A percentile compares a stretch with the other conserved stretches of the same genome.
Conservation (phyloP, 2,113 vertebrate species). For the Pimephales promelas region DNA sequence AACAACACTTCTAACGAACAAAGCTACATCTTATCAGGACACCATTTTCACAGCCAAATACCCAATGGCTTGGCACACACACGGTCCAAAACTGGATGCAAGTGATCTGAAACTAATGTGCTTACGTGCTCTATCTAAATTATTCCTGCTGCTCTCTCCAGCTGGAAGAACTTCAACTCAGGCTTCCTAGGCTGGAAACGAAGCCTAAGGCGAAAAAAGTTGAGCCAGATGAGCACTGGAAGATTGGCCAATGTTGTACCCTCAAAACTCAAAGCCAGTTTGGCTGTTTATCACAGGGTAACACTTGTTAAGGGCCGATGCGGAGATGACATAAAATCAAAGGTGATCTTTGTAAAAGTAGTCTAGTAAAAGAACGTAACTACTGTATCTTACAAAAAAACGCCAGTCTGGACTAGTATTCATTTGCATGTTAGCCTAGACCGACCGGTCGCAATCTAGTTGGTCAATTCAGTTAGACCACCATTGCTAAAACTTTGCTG, state of each 20-base stretch:
- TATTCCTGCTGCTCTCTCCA: conserved; percentile 53
- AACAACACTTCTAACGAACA: conserved; percentile 3
- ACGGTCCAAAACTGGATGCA: conserved; percentile 52
- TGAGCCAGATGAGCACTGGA: conserved; percentile 6
- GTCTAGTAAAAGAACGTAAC: not conserved
- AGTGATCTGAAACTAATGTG: conserved; percentile 73
- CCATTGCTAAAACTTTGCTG: not conserved
- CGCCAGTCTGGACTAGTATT: not conserved
- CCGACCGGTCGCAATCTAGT: not conserved
- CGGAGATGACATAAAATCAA: not conserved
- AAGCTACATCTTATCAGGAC: not conserved
- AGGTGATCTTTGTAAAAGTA: not conserved
- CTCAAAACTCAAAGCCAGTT: not conserved
- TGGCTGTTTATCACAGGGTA: conserved; percentile 9
- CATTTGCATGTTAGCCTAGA: not conserved
- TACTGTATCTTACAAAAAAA: not conserved
- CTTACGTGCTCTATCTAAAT: conserved; percentile 76
- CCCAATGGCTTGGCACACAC: conserved; percentile 18
- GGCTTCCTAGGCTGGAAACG: conserved; percentile 64
- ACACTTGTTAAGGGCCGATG: not conserved
- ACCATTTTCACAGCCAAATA: conserved; percentile 13
- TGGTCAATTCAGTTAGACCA: not conserved
- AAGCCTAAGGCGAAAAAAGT: not conserved
- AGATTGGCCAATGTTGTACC: not conserved
- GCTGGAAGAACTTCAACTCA: conserved; percentile 71